These are phyloP conservation scores for Beris chalybata DNA, from an alignment of 2,888 invertebrate species.

Conservation along the genomic window DNA sequence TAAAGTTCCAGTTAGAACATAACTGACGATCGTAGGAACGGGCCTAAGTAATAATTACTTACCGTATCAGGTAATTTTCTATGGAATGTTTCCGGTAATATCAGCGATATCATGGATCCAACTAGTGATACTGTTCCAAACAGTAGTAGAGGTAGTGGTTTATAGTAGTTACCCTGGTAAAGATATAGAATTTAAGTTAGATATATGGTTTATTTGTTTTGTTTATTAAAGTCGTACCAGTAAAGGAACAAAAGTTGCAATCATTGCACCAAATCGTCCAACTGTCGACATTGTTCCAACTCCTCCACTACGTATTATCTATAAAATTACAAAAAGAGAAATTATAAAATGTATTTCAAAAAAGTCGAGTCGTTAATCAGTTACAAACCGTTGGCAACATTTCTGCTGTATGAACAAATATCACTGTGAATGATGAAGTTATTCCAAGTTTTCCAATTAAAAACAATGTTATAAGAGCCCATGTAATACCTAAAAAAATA, in stretches of 20 bases:
- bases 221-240: conserved; percentile 54
- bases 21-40: no score
- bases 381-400: conserved; percentile 54
- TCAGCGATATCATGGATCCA: conserved; percentile 60
- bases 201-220: neutral
- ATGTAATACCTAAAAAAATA: conserved; percentile 55
- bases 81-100: conserved; percentile 66
- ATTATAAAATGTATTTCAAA: neutral
- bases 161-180: conserved; percentile 58
- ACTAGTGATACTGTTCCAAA: conserved; percentile 60
- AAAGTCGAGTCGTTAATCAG: neutral
- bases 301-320: conserved; percentile 61
- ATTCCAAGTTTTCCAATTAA: conserved; percentile 66
- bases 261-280: conserved; percentile 63
- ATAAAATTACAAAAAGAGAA: conserved; percentile 19
- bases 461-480: conserved; percentile 62
- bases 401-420: conserved; percentile 63
- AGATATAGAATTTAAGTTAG: neutral
- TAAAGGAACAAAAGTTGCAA: conserved; percentile 65
- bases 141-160: conserved; percentile 59
- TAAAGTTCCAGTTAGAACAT: no score
- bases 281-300: conserved; percentile 64
- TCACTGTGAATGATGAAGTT: conserved; percentile 65
- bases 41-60: no score
- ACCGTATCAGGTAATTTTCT: conserved; percentile 64